Percentiles rank a stretch among this genome's conserved stretches.
phyloP scores from a whole-genome alignment of 2,113 vertebrate genomes.

The Scolopax mira region DNA sequence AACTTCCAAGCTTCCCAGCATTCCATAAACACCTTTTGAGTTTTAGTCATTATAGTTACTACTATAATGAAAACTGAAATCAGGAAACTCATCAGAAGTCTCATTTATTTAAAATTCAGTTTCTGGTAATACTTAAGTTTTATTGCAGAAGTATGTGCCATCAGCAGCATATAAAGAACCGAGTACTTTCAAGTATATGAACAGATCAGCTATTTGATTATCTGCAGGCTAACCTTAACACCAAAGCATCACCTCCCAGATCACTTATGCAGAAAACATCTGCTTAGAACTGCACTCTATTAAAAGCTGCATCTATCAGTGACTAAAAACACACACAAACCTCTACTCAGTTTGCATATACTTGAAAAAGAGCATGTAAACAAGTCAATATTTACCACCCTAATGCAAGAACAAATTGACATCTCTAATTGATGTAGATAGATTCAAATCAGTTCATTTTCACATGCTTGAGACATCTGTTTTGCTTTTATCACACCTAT shows the following conservation, averaged over 20 bases:
- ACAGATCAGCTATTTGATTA: background rate
- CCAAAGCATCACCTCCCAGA: background rate
- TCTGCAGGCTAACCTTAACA: background rate
- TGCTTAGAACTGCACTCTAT: background rate
- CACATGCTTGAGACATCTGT: background rate
- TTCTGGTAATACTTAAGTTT: background rate
- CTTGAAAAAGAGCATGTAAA: background rate
- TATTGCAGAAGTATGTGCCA: background rate
- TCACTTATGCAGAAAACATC: background rate
- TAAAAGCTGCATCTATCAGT: background rate
- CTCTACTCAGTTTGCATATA: background rate
- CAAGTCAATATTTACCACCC: background rate
- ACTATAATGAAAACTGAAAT: background rate
- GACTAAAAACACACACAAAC: background rate
- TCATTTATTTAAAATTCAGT: background rate
- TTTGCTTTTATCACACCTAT: background rate
- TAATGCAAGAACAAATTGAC: background rate
- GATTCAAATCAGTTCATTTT: background rate
- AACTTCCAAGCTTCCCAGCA: background rate
- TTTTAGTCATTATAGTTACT: background rate
- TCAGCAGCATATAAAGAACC: background rate
- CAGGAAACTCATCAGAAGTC: background rate
- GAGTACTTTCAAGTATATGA: background rate
- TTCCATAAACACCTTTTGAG: background rate
- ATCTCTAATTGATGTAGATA: background rate